A percentile compares a stretch with the other conserved stretches of the same genome.
These are phyloP conservation scores for Drosophila mercatorum DNA, from an alignment of 2,888 invertebrate genomes.

Conservation along the genomic window DNA sequence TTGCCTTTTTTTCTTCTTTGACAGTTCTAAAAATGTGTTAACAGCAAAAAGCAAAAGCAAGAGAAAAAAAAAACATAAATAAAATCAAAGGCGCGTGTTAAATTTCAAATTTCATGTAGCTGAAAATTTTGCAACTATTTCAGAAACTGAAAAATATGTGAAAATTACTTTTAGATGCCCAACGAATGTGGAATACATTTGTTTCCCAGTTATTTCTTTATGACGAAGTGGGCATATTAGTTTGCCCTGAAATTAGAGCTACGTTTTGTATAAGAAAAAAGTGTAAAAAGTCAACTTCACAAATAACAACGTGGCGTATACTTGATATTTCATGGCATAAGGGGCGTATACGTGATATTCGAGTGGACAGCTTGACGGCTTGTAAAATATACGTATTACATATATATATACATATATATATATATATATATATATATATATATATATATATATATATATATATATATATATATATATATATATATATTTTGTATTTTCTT, in stretches of 20 bases:
- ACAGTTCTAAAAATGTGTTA: slow-evolving; percentile 79
- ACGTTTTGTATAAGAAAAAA: too few species aligned
- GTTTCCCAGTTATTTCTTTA: background rate
- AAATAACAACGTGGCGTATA: background rate
- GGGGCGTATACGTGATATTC: background rate
- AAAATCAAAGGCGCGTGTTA: slow-evolving; percentile 55
- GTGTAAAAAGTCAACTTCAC: background rate
- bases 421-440: too few species aligned
- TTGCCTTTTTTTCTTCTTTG: slow-evolving; percentile 35
- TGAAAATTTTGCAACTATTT: slow-evolving; percentile 5
- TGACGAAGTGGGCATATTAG: background rate
- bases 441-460: too few species aligned
- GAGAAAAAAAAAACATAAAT: slow-evolving; percentile 24
- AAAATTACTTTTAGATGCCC: slow-evolving; percentile 30
- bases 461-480: too few species aligned
- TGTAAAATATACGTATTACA: too few species aligned
- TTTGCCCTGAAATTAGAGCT: background rate
- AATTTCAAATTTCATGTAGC: slow-evolving; percentile 40
- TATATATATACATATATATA: too few species aligned
- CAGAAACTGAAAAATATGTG: slow-evolving; percentile 14
- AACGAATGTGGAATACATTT: slow-evolving; percentile 17
- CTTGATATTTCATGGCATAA: background rate
- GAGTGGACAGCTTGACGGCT: background rate
- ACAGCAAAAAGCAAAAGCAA: slow-evolving; percentile 10
- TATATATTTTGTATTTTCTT: too few species aligned